Percentiles rank a stretch among this genome's conserved stretches.
Evolutionary conservation across 2,113 vertebrate species (phyloP).

Genomic region (Coreoperca whiteheadi): DNA sequence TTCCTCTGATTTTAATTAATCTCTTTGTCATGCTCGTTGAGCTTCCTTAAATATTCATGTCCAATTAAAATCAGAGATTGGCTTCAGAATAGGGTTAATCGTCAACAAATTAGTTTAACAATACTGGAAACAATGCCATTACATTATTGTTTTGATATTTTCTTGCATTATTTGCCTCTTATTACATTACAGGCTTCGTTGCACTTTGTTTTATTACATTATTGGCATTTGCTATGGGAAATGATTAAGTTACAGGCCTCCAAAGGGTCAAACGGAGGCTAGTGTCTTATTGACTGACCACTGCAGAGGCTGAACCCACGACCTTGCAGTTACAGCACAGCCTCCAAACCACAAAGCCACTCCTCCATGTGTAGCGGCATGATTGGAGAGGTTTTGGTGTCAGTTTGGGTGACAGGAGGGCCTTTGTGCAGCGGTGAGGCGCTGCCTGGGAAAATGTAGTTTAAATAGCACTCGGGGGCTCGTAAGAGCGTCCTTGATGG

Average conservation of each 20-base stretch:
- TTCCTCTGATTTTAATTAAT: neutral
- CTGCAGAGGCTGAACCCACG: slow-evolving; percentile 42
- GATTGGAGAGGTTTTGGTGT: slow-evolving; percentile 49
- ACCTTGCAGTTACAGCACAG: slow-evolving; percentile 33
- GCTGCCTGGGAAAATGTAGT: slow-evolving; percentile 68
- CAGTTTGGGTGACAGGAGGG: slow-evolving; percentile 64
- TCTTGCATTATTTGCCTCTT: slow-evolving; percentile 35
- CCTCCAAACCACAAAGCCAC: slow-evolving; percentile 43
- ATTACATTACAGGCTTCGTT: slow-evolving; percentile 49
- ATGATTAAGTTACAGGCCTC: slow-evolving; percentile 32
- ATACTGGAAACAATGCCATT: neutral
- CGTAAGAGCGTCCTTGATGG: slow-evolving; percentile 66
- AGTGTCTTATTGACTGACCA: slow-evolving; percentile 43
- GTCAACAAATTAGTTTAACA: slow-evolving; percentile 16
- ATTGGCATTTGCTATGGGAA: slow-evolving; percentile 30
- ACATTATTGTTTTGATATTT: slow-evolving; percentile 24
- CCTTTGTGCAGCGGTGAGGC: slow-evolving; percentile 49
- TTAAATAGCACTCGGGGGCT: slow-evolving; percentile 66
- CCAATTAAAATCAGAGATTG: slow-evolving; percentile 6
- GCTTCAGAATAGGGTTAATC: neutral
- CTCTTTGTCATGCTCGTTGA: neutral
- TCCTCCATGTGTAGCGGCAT: slow-evolving; percentile 1
- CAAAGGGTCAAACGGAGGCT: slow-evolving; percentile 46
- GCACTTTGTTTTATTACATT: slow-evolving; percentile 46
- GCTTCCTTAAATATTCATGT: neutral